Conservation (phyloP, 2,113 vertebrate genomes). For the Poecile atricapillus region DNA sequence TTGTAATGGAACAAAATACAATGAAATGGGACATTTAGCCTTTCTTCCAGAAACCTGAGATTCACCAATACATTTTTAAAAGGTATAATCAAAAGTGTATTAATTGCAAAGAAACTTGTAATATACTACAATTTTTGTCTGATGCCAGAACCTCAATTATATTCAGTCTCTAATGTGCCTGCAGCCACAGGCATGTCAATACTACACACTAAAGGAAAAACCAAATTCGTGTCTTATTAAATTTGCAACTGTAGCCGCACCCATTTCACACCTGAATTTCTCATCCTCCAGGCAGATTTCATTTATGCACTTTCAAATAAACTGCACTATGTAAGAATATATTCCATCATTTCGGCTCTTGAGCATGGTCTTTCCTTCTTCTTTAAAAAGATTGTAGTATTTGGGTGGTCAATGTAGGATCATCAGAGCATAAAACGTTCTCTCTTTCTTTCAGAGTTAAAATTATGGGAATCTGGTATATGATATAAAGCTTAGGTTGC, state of each 20-base stretch:
- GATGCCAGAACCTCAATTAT: constrained; percentile 51
- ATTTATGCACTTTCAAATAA: neutral
- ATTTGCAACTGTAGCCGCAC: constrained; percentile 67
- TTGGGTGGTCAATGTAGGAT: neutral
- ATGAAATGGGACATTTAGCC: constrained; percentile 2
- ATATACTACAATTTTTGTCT: constrained; percentile 36
- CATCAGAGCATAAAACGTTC: neutral
- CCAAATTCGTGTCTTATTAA: constrained; percentile 61
- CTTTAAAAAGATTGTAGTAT: neutral
- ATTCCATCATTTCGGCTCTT: constrained; percentile 9
- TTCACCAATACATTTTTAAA: neutral
- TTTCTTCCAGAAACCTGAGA: constrained; percentile 29
- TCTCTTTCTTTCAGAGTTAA: neutral
- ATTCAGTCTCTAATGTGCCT: constrained; percentile 53
- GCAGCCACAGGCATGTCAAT: constrained; percentile 70
- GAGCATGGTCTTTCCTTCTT: constrained; percentile 2
- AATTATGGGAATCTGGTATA: neutral
- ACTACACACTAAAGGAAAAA: constrained; percentile 61
- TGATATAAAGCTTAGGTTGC: neutral
- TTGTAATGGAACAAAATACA: constrained; percentile 11
- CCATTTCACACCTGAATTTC: constrained; percentile 71
- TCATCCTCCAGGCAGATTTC: constrained; percentile 63
- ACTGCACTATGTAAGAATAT: neutral
- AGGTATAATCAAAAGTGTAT: neutral
- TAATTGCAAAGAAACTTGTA: constrained; percentile 64